Evolutionary conservation across 2,797 vertebrate genomes (phyloP).

Genomic region (Sebastes itinus): DNA sequence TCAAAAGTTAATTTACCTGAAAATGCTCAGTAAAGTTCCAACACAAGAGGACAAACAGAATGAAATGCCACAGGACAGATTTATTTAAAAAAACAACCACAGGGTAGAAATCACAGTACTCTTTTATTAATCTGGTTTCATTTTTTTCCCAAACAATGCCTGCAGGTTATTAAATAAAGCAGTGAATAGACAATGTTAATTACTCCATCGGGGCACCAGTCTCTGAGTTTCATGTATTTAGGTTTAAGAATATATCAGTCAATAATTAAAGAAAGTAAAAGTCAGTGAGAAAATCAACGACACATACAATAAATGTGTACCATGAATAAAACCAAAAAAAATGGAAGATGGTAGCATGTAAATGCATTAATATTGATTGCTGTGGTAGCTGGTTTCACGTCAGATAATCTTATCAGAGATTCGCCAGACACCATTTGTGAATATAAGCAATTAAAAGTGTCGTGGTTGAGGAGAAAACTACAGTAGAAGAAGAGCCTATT

Average conservation of each 20-base stretch:
- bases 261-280: neutral
- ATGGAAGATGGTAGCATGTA: neutral
- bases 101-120: neutral
- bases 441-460: too few relatives aligned
- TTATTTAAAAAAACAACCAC: neutral
- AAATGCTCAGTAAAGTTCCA: neutral
- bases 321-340: neutral
- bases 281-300: neutral
- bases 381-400: neutral
- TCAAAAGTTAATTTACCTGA: neutral
- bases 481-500: too few relatives aligned
- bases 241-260: neutral
- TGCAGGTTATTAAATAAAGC: slow-evolving; percentile 7
- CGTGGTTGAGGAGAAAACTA: too few relatives aligned
- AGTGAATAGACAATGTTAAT: neutral
- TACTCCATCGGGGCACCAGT: neutral
- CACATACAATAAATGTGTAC: neutral
- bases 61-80: neutral
- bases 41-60: neutral
- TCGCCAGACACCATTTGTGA: too few relatives aligned
- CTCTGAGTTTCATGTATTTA: neutral
- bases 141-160: neutral
- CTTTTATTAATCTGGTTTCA: neutral
- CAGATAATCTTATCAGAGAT: neutral
- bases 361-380: too few relatives aligned